Base-by-base conservation (phyloP, 2,888 invertebrate genomes). In the Pyrochroa serraticornis region DNA sequence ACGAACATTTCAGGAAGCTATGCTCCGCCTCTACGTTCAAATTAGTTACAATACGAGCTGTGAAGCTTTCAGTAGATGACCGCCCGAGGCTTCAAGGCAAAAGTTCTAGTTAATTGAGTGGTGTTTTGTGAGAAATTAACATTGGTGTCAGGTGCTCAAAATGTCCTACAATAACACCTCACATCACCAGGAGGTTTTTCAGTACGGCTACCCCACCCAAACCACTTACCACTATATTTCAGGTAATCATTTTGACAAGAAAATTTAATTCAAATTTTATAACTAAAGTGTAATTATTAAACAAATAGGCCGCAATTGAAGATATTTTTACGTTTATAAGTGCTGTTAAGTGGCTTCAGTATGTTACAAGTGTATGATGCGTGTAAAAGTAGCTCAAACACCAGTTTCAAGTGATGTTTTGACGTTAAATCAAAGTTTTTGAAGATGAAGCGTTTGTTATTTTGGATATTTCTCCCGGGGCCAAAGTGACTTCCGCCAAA, bases 101-200 rank as follows among this genome's bases (percentile, higher is more conserved):
- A 60, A 61, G 22, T 5, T 22, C 47, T 58, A 44, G 41, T 51
- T 60, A 58, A 58, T 55, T 60, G 49, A 54, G 52, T 58, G 42
- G 32, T 42, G 51, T 57, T 48, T 46, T 42, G 34, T 46, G 42
- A 44, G 45, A 35, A 31, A 34, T 45, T 52, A 30, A 43, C 33
- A 39, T 44, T 47, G 37, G 47, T 41, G 32, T 47, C 30, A 42
- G 30, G 33, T 54, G 37, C 36, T 36, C 22, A 66, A 41, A 53
- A 77, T 76, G 77, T 72, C 76, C 38, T 77, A 74, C 53, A 70
- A 71, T 36, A 73, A 68, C 64, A 75, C 75, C 8, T 68, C 72
- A 8, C 70, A 76, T 59, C 68, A 70, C 33, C 73, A 73, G 58
- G 77, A 76, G 58, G 68, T 72, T 48, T 76, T 71, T 58, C 77